These are phyloP conservation scores for Pachypanchax playfairii DNA, from an alignment of 2,113 vertebrate species.

Conservation along the genomic window DNA sequence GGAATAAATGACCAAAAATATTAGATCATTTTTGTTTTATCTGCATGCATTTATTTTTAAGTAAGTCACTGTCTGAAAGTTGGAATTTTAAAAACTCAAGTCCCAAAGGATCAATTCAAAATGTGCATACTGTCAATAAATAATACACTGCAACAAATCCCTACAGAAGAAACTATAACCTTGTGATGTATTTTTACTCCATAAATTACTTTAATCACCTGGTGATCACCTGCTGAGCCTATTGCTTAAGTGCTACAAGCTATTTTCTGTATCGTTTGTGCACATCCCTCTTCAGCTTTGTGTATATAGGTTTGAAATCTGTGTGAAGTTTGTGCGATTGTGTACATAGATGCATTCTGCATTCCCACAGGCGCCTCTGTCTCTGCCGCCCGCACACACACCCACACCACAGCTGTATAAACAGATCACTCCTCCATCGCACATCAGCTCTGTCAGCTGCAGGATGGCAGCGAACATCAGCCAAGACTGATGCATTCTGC, in stretches of 20 bases:
- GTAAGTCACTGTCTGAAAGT: no score
- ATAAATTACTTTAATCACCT: no score
- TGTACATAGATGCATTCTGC: slow-evolving; percentile 23
- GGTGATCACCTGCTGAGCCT: no score
- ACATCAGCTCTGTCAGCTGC: slow-evolving; percentile 40
- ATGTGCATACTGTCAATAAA: no score
- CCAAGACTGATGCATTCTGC: slow-evolving; percentile 27
- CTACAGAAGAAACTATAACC: no score
- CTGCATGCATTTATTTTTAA: no score
- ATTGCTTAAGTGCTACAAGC: background rate
- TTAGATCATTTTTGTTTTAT: no score
- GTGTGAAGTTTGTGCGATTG: slow-evolving; percentile 15
- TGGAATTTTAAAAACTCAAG: no score
- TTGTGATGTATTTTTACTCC: no score
- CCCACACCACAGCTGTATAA: slow-evolving; percentile 57
- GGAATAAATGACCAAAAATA: no score
- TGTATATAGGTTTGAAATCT: background rate
- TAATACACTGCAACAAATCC: no score
- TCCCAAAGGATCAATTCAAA: no score
- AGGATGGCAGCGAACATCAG: slow-evolving; percentile 33
- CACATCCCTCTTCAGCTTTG: background rate
- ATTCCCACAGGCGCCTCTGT: slow-evolving; percentile 32
- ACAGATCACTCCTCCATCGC: slow-evolving; percentile 45
- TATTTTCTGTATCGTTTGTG: slow-evolving; percentile 1
- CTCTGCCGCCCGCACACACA: slow-evolving; percentile 21